phyloP scores from a whole-genome alignment of 2,113 vertebrate species.

The Pterocles burchelli region DNA sequence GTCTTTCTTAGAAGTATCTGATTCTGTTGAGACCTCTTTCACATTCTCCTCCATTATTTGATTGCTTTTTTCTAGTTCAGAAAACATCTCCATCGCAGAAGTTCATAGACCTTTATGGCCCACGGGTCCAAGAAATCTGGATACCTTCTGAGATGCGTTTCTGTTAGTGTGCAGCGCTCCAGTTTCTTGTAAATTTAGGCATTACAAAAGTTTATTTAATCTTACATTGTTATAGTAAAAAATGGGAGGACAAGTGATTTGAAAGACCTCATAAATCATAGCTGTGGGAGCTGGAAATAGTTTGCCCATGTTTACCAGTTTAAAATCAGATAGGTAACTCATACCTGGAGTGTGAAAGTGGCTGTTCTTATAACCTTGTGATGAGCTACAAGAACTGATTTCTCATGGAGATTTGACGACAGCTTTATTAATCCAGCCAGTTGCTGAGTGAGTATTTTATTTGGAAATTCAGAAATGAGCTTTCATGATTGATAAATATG shows the following conservation, averaged over 20 bases:
- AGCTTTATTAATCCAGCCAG: background rate
- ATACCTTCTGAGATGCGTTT: background rate
- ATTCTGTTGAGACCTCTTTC: background rate
- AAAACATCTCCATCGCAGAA: background rate
- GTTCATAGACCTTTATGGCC: background rate
- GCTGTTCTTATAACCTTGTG: background rate
- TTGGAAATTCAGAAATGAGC: conserved; percentile 38
- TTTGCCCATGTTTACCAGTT: background rate
- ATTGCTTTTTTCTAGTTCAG: background rate
- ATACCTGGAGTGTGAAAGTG: background rate
- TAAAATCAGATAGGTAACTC: background rate
- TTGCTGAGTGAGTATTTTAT: background rate
- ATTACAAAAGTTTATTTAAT: background rate
- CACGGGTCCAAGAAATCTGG: background rate
- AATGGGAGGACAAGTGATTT: background rate
- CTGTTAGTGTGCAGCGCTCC: background rate
- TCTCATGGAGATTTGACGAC: background rate
- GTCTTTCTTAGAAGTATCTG: background rate
- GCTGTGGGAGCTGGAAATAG: background rate
- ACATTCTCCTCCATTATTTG: background rate
- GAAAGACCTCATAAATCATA: background rate
- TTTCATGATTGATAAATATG: conserved; percentile 54
- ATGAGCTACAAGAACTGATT: background rate
- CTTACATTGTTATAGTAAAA: background rate
- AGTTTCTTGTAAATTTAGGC: background rate